Evolutionary conservation across 2,113 vertebrate species (phyloP).

Genomic region (Xenopus borealis): DNA sequence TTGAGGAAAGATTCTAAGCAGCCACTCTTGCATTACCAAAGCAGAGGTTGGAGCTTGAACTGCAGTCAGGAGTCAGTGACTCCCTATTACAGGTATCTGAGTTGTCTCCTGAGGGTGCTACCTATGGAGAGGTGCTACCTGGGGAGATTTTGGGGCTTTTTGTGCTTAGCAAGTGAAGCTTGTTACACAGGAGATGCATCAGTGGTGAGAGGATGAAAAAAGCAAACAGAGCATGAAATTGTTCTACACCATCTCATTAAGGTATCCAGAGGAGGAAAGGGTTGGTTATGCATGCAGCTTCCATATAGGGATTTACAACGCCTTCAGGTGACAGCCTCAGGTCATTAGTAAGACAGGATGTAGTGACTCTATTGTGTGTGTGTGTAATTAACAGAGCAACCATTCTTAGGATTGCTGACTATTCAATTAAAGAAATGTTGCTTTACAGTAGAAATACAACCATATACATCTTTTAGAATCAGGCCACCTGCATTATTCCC

Average conservation of each 20-base stretch:
- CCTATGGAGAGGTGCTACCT: no score
- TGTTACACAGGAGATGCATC: conserved; percentile 5
- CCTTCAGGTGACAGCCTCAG: conserved; percentile 6
- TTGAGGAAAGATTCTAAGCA: no score
- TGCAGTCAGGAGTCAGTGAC: no score
- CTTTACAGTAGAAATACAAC: no score
- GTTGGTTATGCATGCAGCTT: conserved; percentile 15
- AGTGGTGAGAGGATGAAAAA: conserved; percentile 13
- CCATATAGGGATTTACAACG: conserved; percentile 8
- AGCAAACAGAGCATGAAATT: conserved; percentile 36
- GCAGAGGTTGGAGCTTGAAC: no score
- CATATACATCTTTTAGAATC: no score
- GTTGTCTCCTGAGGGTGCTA: neutral
- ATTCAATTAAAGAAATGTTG: no score
- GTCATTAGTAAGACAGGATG: neutral
- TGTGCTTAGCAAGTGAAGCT: conserved; percentile 22
- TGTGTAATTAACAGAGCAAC: neutral
- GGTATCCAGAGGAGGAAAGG: conserved; percentile 3
- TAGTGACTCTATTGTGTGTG: neutral
- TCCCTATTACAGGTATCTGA: no score
- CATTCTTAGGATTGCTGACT: no score
- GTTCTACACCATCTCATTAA: conserved; percentile 34
- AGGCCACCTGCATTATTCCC: no score
- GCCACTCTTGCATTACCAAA: no score
- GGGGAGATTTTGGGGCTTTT: conserved; percentile 4